Evolutionary conservation across 2,113 vertebrate species (phyloP).

Genomic region (Lagopus muta): DNA sequence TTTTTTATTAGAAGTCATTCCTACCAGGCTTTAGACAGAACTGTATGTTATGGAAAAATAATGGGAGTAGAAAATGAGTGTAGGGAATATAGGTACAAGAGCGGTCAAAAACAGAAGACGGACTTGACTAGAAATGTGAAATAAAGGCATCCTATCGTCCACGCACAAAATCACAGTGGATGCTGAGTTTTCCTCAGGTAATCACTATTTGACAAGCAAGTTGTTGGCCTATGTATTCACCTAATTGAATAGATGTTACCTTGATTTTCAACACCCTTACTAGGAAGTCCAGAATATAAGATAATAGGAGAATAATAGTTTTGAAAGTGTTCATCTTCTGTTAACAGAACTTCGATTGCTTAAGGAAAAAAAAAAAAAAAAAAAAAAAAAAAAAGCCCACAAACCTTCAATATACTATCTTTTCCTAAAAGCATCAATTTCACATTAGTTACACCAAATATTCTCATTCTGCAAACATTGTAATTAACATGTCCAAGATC

Average conservation of each 20-base stretch:
- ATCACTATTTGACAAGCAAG: not conserved
- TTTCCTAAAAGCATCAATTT: not conserved
- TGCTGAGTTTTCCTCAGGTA: not conserved
- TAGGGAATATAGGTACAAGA: not conserved
- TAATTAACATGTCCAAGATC: not conserved
- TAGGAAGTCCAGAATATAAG: not conserved
- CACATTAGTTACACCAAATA: not conserved
- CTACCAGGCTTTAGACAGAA: not conserved
- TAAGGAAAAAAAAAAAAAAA: too few species aligned
- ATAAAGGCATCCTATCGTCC: not conserved
- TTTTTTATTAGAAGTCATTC: not conserved
- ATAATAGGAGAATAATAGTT: not conserved
- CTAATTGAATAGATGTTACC: not conserved
- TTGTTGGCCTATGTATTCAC: fast-evolving
- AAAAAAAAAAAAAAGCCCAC: not conserved
- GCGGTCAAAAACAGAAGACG: not conserved
- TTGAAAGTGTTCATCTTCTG: not conserved
- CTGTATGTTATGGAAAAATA: not conserved
- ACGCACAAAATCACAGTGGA: not conserved
- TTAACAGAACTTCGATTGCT: not conserved
- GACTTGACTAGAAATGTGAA: not conserved
- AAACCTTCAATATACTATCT: not conserved
- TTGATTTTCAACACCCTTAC: not conserved
- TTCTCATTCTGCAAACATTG: not conserved
- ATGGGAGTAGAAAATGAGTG: fast-evolving